Conservation (phyloP, 1,140 invertebrate species). For the Diorhabda carinulata region DNA sequence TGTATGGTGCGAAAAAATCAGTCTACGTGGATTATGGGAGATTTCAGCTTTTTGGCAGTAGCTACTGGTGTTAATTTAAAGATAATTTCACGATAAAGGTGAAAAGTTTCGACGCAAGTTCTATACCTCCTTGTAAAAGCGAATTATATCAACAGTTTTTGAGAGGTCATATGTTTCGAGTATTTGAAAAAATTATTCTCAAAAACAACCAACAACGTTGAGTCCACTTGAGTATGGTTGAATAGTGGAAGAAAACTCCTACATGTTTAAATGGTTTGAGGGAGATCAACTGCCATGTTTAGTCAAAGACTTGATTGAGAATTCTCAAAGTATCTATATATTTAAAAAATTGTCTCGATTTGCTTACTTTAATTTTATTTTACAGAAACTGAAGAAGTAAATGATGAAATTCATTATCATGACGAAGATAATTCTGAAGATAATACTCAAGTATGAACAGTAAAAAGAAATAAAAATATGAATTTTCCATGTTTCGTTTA, state of each 20-base stretch:
- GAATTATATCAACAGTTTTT: conserved; percentile 31
- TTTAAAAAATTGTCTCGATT: conserved; percentile 3
- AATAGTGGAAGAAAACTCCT: conserved; percentile 26
- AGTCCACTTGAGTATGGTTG: conserved; percentile 32
- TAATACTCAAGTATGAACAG: not conserved
- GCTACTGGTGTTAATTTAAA: conserved; percentile 27
- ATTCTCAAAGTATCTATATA: conserved; percentile 21
- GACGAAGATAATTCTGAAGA: not conserved
- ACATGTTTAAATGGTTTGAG: conserved; percentile 35
- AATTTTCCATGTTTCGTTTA: no score
- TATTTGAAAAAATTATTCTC: conserved; percentile 29
- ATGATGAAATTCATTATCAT: not conserved
- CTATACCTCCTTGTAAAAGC: conserved; percentile 30
- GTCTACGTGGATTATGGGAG: conserved; percentile 30
- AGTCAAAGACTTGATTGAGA: conserved; percentile 24
- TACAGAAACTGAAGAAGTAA: not conserved
- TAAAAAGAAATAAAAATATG: no score
- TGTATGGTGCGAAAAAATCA: conserved; percentile 8
- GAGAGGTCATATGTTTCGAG: conserved; percentile 32
- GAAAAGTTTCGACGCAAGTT: conserved; percentile 30
- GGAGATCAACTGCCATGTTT: conserved; percentile 33
- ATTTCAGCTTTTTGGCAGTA: conserved; percentile 30
- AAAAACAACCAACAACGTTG: conserved; percentile 26
- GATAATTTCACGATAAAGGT: conserved; percentile 32
- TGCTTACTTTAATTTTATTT: not conserved